These are phyloP conservation scores for Tenthredo notha DNA, from an alignment of 2,888 invertebrate genomes.

Conservation along the genomic window DNA sequence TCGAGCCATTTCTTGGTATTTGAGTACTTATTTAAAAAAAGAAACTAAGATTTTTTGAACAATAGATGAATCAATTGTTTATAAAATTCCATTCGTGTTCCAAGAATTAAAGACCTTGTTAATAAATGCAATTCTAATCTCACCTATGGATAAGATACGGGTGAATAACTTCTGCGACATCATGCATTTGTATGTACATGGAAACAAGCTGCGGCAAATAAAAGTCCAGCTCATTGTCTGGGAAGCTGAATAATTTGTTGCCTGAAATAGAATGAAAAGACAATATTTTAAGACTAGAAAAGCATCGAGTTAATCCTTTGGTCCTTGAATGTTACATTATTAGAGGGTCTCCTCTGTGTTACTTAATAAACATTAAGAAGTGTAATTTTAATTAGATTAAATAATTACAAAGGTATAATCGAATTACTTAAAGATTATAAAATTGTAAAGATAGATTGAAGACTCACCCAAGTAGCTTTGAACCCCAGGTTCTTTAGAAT, in stretches of 20 bases:
- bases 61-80: background rate
- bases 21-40: background rate
- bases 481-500: slow-evolving; percentile 98
- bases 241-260: slow-evolving; percentile 98
- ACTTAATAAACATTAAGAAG: background rate
- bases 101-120: background rate
- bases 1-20: background rate
- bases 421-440: background rate
- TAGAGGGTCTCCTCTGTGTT: background rate
- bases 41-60: background rate
- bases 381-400: background rate
- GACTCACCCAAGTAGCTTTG: slow-evolving; percentile 94
- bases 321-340: background rate
- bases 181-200: slow-evolving; percentile 99
- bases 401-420: background rate
- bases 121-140: slow-evolving; percentile 55
- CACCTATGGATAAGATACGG: slow-evolving; percentile 82
- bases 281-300: background rate
- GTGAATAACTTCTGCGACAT: slow-evolving; percentile 92
- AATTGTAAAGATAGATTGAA: background rate
- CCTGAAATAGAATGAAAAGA: slow-evolving; percentile 79
- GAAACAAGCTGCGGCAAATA: slow-evolving; percentile 98
- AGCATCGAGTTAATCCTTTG: background rate
- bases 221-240: slow-evolving; percentile 95
- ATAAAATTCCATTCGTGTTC: slow-evolving; percentile 37